These are phyloP conservation scores for Oenanthe melanoleuca DNA, from an alignment of 2,113 vertebrate species.

Conservation along the genomic window DNA sequence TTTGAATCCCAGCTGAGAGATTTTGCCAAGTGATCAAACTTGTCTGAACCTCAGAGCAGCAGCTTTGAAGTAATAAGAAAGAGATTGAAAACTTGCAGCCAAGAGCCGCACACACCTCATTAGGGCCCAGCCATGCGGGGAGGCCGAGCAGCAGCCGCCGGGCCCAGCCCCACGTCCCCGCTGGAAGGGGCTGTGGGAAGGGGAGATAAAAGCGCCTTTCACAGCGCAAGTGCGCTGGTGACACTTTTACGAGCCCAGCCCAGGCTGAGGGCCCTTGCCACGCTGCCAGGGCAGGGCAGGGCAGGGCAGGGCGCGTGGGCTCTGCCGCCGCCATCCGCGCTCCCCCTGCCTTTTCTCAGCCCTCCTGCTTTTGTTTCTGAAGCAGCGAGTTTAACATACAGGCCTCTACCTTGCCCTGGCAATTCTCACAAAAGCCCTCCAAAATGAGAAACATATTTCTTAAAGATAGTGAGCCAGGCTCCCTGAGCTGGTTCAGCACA, in stretches of 20 bases:
- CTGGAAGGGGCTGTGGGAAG: slow-evolving; percentile 60
- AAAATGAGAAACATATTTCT: slow-evolving; percentile 13
- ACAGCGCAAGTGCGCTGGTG: slow-evolving; percentile 68
- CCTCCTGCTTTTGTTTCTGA: background rate
- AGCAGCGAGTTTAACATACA: background rate
- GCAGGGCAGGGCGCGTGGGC: background rate
- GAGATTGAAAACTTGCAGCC: slow-evolving; percentile 58
- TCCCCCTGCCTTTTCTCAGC: background rate
- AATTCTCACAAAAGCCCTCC: background rate
- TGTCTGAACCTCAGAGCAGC: slow-evolving; percentile 3
- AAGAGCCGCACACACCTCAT: slow-evolving; percentile 67
- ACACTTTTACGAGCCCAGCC: slow-evolving; percentile 75
- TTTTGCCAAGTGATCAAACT: slow-evolving; percentile 38
- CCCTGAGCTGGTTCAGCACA: background rate
- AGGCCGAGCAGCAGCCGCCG: slow-evolving; percentile 50
- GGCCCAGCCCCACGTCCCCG: slow-evolving; percentile 31
- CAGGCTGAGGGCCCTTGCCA: background rate
- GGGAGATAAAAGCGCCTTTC: slow-evolving; percentile 78
- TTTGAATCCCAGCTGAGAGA: slow-evolving; percentile 33
- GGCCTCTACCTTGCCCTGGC: background rate
- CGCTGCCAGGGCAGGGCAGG: background rate
- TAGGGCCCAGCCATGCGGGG: slow-evolving; percentile 66
- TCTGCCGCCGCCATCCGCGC: background rate
- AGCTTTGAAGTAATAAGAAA: slow-evolving; percentile 65
- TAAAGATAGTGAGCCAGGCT: background rate